A percentile compares a stretch with the other conserved stretches of the same genome.
phyloP scores from a whole-genome alignment of 2,888 invertebrate species.

The Ferdinandea cuprea region DNA sequence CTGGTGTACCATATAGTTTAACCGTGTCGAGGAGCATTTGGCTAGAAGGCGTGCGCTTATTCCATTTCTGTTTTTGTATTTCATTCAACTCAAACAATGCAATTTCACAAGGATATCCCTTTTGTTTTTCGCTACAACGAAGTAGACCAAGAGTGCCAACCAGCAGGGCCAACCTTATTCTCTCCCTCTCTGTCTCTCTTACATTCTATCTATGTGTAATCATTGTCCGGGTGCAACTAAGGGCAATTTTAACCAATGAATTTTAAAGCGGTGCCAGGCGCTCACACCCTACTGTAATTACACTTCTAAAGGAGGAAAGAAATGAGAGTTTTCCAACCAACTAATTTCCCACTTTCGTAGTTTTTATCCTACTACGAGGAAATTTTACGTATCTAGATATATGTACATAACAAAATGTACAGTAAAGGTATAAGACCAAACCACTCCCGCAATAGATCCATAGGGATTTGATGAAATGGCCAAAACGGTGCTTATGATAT shows the following conservation, averaged over 20 bases:
- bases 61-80: constrained; percentile 34
- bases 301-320: constrained; percentile 38
- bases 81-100: constrained; percentile 55
- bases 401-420: not conserved
- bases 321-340: constrained; percentile 55
- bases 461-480: constrained; percentile 35
- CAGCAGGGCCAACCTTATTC: constrained; percentile 32
- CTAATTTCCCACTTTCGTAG: constrained; percentile 68
- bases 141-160: constrained; percentile 15
- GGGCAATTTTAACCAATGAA: constrained; percentile 49
- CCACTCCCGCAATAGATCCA: constrained; percentile 26
- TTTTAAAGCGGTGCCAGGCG: constrained; percentile 33
- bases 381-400: constrained; percentile 7
- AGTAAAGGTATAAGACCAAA: not conserved
- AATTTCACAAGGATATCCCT: constrained; percentile 48
- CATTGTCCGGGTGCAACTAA: constrained; percentile 46
- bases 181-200: too few species aligned
- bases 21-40: constrained; percentile 48
- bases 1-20: constrained; percentile 35
- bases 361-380: constrained; percentile 43
- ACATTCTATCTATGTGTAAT: constrained; percentile 30
- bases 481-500: constrained; percentile 2
- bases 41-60: constrained; percentile 59
- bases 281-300: constrained; percentile 56
- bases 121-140: constrained; percentile 35